Evolutionary conservation across 2,888 invertebrate genomes (phyloP).

Genomic region (Tupiocoris notatus): DNA sequence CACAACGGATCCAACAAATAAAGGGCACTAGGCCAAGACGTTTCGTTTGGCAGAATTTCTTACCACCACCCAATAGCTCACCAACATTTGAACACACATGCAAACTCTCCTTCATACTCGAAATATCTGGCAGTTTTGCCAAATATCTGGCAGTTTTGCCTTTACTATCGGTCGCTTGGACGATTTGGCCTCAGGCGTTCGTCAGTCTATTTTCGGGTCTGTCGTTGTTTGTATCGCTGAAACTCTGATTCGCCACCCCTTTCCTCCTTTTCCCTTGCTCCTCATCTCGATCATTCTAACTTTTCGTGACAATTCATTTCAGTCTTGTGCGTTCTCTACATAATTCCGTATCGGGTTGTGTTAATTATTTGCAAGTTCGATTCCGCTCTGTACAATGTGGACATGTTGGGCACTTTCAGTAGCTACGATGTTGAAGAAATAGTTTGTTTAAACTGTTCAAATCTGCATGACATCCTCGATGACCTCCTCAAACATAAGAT

Average conservation of each 20-base stretch:
- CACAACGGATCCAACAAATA: no score
- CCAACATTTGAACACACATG: not conserved
- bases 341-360: no score
- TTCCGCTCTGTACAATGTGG: not conserved
- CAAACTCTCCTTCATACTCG: not conserved
- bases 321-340: not conserved
- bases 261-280: not conserved
- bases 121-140: not conserved
- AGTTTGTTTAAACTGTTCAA: conserved; percentile 11
- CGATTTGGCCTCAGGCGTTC: not conserved
- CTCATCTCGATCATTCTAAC: not conserved
- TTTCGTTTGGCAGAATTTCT: conserved; percentile 25
- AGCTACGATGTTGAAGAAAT: conserved; percentile 4
- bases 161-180: not conserved
- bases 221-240: conserved; percentile 12
- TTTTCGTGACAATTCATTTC: not conserved
- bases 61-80: not conserved
- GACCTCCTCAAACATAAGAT: conserved; percentile 22
- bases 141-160: not conserved
- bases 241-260: not conserved
- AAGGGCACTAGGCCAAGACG: conserved; percentile 23
- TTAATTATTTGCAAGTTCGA: no score
- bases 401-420: conserved; percentile 1
- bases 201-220: not conserved
- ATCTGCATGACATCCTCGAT: conserved; percentile 16